phyloP scores from a whole-genome alignment of 2,113 vertebrate species.

The Candoia aspera region DNA sequence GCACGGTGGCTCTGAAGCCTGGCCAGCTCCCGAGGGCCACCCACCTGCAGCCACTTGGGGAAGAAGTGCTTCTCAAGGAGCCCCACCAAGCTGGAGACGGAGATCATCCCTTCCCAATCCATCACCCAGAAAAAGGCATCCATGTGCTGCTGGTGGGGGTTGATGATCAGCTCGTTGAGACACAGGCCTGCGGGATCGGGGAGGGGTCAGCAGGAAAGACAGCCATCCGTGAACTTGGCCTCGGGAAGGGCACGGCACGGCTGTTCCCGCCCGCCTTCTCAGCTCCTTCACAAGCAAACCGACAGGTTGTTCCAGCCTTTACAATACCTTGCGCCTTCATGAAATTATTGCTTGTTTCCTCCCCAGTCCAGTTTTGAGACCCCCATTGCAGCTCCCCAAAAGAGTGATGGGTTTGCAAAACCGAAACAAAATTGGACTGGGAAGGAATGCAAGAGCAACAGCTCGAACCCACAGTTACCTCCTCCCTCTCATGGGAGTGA shows the following conservation, averaged over 20 bases:
- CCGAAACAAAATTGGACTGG: no score
- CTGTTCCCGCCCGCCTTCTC: fast-evolving
- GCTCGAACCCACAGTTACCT: neutral
- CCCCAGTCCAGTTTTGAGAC: no score
- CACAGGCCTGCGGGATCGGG: conserved; percentile 81
- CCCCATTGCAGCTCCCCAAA: no score
- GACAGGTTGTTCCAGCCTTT: neutral
- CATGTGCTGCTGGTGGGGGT: conserved; percentile 98
- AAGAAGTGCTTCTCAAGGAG: conserved; percentile 97
- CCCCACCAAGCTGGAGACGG: conserved; percentile 90
- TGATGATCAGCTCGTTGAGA: conserved; percentile 90
- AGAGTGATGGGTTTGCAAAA: no score
- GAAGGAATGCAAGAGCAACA: neutral
- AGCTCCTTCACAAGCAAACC: neutral
- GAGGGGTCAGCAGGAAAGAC: no score
- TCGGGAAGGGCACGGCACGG: neutral
- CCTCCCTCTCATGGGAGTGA: neutral
- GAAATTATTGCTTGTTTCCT: neutral
- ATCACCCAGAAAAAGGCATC: conserved; percentile 96
- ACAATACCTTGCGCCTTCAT: neutral
- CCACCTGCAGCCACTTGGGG: conserved; percentile 95
- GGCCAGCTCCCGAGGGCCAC: neutral
- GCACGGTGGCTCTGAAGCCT: neutral
- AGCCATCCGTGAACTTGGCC: neutral
- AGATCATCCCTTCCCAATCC: conserved; percentile 98